A percentile compares a stretch with the other conserved stretches of the same genome.
Conservation (phyloP, 2,888 invertebrate species). For the Iphiclides podalirius region DNA sequence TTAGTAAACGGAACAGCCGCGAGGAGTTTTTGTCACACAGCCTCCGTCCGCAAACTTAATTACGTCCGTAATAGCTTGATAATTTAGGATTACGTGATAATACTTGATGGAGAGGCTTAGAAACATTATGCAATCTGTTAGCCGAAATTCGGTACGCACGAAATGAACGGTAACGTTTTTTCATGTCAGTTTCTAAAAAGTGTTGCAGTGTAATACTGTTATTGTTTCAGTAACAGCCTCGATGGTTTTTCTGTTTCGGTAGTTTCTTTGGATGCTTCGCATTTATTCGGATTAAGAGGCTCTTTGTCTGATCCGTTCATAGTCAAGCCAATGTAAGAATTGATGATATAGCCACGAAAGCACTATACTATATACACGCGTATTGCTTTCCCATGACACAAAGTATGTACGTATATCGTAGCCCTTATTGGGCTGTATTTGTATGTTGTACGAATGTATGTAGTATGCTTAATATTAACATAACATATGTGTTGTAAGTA, state of each 20-base stretch:
- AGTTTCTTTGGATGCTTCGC: too few species aligned
- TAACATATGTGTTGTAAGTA: too few species aligned
- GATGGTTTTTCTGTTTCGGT: neutral
- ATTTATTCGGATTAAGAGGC: too few species aligned
- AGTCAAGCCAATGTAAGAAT: too few species aligned
- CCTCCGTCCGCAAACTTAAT: slow-evolving; percentile 25
- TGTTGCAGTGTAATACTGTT: slow-evolving; percentile 2
- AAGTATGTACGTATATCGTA: too few species aligned
- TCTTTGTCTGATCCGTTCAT: too few species aligned
- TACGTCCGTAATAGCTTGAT: slow-evolving; percentile 24
- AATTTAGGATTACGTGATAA: slow-evolving; percentile 27
- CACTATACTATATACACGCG: too few species aligned
- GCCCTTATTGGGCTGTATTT: too few species aligned
- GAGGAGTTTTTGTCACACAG: slow-evolving; percentile 14
- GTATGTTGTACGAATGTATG: too few species aligned
- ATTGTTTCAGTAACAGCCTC: neutral
- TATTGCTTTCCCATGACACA: too few species aligned
- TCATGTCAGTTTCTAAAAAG: neutral
- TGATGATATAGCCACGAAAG: too few species aligned
- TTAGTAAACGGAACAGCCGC: neutral
- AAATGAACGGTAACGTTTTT: slow-evolving; percentile 6
- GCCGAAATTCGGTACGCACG: slow-evolving; percentile 15
- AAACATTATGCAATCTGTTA: slow-evolving; percentile 19
- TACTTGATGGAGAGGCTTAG: slow-evolving; percentile 19
- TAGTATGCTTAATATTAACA: too few species aligned